These are phyloP conservation scores for Atta cephalotes DNA, from an alignment of 1,140 invertebrate species.

Conservation along the genomic window DNA sequence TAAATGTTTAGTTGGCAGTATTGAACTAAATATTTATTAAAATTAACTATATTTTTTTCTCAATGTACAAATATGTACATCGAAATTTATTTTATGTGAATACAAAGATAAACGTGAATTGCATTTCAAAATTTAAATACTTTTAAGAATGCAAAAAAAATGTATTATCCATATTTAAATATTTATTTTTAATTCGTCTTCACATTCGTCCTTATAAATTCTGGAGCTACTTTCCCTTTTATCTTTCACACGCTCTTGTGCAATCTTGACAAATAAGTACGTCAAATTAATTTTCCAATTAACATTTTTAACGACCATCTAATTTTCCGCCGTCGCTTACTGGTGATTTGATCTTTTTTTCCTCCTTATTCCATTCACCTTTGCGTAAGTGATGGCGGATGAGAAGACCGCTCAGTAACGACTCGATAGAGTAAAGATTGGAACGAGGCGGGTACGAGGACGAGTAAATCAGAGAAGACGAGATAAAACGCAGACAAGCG, in stretches of 20 bases:
- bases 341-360: neutral
- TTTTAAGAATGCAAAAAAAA: neutral
- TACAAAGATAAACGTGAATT: neutral
- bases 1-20: too few species aligned
- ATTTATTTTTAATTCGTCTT: neutral
- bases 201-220: neutral
- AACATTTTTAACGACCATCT: slow-evolving; percentile 53
- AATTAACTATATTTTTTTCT: too few species aligned
- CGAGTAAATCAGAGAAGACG: slow-evolving; percentile 64
- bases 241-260: neutral
- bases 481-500: slow-evolving; percentile 54
- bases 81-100: neutral
- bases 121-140: neutral
- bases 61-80: neutral
- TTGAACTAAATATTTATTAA: too few species aligned
- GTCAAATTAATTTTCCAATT: slow-evolving; percentile 74
- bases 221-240: neutral
- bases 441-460: slow-evolving; percentile 48
- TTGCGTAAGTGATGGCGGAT: slow-evolving; percentile 40
- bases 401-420: slow-evolving; percentile 47
- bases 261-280: slow-evolving; percentile 59
- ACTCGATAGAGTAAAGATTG: slow-evolving; percentile 54
- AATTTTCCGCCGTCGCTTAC: slow-evolving; percentile 13
- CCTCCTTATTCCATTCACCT: slow-evolving; percentile 46
- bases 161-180: neutral